Base-by-base conservation (phyloP, 2,797 vertebrate species). In the Heteromormyrus szaboi region DNA sequence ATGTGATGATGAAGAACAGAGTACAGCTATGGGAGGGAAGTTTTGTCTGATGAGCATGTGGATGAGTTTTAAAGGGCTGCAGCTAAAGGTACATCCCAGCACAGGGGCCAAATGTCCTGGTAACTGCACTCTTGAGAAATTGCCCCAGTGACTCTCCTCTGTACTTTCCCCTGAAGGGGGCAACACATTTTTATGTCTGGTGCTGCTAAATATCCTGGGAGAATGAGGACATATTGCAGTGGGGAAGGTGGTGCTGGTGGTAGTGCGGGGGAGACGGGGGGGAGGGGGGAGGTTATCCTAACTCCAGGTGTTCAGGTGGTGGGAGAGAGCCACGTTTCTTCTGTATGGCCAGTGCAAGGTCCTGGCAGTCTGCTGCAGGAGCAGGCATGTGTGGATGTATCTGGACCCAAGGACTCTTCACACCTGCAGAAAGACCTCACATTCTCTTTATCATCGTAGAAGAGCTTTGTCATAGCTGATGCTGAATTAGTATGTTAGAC, bases 181-280 rank as follows among this genome's bases (percentile, higher is more conserved):
- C 95, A 96, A 97, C 95, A 92, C 97, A 98, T 97, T 97, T 98
- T 97, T 97, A 97, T 97, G 97, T 97, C 97, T 98, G 97, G 95
- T 96, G 94, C 94, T 92, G 89, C 88, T 90, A 91, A 90, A 88
- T 29, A 81, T 51, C n/a, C 51, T 17, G 37, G 0, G 11, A 68
- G 68, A 22, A 14, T 81, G 88, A 89, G 87, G 86, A 51, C 7
- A 25, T 62, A 19, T 81, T 81, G 41, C 33, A 59, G 90, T 90
- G 92, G 86, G 91, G 89, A 83, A 88, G 76, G 59, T 83, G 62
- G 65, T 44, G 53, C 50, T 53, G 51, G 3, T 87, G 91, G 68
- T 90, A 90, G 22, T 91, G 89, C 6, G 8, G n/a, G 56, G 54
- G 54, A n/a, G 17, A 19, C 14, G 53, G 17, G 14, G 51, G 17